Conservation (phyloP, 1,140 invertebrate genomes). For the Pseudachorutes palmiensis region DNA sequence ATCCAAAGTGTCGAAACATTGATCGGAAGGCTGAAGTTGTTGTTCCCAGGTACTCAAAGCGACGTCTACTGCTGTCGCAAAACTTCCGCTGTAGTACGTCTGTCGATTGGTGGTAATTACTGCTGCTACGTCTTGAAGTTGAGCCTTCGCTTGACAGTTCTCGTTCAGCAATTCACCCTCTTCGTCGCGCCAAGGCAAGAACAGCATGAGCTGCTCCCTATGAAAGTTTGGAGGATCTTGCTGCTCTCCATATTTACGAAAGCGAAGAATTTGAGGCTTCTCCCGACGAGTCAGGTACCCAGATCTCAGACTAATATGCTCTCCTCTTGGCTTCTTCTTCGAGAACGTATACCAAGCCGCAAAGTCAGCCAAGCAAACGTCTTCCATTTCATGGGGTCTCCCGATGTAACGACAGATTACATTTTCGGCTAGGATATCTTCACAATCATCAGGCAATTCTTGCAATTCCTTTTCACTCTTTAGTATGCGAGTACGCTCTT, state of each 20-base stretch:
- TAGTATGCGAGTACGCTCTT: not conserved
- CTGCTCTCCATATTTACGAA: not conserved
- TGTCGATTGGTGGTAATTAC: not conserved
- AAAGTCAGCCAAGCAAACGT: conserved; percentile 17
- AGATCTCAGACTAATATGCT: not conserved
- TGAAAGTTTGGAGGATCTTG: not conserved
- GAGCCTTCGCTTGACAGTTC: not conserved
- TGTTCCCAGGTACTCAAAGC: not conserved
- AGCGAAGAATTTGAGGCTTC: not conserved
- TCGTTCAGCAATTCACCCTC: not conserved
- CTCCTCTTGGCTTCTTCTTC: not conserved
- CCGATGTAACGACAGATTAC: conserved; percentile 1
- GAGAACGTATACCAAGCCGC: not conserved
- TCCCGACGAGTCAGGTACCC: not conserved
- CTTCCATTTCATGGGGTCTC: conserved; percentile 3
- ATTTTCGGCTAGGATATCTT: conserved; percentile 11
- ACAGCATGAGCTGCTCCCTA: not conserved
- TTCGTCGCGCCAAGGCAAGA: not conserved
- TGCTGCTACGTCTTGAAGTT: not conserved
- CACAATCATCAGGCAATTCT: not conserved
- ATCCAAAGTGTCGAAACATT: not conserved
- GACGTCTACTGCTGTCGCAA: not conserved
- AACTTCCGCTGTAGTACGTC: not conserved
- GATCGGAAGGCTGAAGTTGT: not conserved
- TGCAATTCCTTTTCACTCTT: conserved; percentile 10